These are phyloP conservation scores for Austrolebias charrua DNA, from an alignment of 2,797 vertebrate species.

Conservation along the genomic window DNA sequence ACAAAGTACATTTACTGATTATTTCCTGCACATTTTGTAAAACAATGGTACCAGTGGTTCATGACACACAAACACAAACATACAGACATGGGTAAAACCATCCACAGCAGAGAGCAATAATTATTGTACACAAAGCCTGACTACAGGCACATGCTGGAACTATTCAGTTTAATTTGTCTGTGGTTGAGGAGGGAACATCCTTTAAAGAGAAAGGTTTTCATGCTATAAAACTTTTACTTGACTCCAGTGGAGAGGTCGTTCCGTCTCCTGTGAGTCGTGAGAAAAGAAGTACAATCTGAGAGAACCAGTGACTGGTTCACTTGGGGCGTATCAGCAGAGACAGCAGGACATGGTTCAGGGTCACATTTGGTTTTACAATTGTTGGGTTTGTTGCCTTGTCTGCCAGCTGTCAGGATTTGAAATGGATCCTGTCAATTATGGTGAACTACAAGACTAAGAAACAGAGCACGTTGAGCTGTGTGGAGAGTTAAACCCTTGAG, in stretches of 20 bases:
- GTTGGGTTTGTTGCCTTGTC: background rate
- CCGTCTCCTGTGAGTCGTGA: constrained; percentile 17
- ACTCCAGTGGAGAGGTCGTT: constrained; percentile 23
- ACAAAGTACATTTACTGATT: too few species aligned
- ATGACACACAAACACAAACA: too few species aligned
- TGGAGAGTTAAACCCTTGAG: background rate
- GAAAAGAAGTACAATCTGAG: constrained; percentile 26
- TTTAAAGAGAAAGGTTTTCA: constrained; percentile 34
- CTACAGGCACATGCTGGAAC: too few species aligned
- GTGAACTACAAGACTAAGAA: constrained; percentile 1
- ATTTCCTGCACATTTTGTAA: too few species aligned
- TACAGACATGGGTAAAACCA: too few species aligned
- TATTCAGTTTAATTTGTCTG: background rate
- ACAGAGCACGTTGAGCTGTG: background rate
- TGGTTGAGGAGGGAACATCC: constrained; percentile 9
- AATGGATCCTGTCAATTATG: constrained; percentile 9
- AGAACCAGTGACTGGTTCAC: constrained; percentile 9
- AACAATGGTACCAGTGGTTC: too few species aligned
- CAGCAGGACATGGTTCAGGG: background rate
- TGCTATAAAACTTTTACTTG: constrained; percentile 23
- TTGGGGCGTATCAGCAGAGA: constrained; percentile 2
- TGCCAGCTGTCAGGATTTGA: constrained; percentile 11
- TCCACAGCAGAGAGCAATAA: too few species aligned
- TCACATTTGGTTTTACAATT: constrained; percentile 21
- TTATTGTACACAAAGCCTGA: background rate